Percentiles rank a stretch among this genome's conserved stretches.
Evolutionary conservation across 2,888 invertebrate species (phyloP).

Genomic region (Gortyna flavago): DNA sequence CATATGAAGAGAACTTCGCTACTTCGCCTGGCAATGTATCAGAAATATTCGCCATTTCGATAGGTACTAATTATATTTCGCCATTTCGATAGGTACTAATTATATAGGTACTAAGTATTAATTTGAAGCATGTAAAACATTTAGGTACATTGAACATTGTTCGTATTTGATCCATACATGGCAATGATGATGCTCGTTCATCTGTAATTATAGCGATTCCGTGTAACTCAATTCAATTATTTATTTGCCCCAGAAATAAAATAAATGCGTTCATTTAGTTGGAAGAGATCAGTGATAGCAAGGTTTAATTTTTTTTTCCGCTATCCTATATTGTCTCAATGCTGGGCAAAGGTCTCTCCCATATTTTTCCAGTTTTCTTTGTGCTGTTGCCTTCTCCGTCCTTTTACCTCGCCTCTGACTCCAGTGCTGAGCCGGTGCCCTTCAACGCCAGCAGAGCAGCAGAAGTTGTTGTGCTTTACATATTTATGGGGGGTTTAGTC

Average conservation of each 20-base stretch:
- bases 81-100: no score
- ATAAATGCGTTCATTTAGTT: background rate
- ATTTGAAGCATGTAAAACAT: constrained; percentile 8
- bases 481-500: background rate
- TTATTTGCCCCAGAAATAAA: background rate
- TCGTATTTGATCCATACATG: constrained; percentile 1
- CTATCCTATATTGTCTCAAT: no score
- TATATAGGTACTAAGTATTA: no score
- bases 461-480: background rate
- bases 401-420: background rate
- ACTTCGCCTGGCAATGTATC: background rate
- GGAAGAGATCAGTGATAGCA: background rate
- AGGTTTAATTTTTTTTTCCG: no score
- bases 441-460: background rate
- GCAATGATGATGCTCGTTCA: background rate
- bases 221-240: constrained; percentile 3
- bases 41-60: background rate
- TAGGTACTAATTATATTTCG: no score
- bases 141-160: background rate
- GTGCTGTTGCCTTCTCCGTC: background rate
- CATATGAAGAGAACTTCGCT: no score
- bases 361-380: no score
- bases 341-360: no score
- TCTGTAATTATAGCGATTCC: constrained; percentile 14
- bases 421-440: background rate